Evolutionary conservation across 2,888 invertebrate species (phyloP).

Genomic region (Drosophila crucigera): DNA sequence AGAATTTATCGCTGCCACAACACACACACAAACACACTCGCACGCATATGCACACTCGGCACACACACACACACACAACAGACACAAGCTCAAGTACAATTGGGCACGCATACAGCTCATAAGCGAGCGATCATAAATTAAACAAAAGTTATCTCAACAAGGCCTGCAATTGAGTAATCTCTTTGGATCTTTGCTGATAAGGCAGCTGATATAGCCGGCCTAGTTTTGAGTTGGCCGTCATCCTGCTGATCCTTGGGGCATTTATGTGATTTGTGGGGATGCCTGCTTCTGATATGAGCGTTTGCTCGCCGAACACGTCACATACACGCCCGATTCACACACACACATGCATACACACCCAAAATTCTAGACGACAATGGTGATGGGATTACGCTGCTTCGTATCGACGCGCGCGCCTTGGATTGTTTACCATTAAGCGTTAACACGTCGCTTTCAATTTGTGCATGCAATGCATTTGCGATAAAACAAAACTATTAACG

Average conservation of each 20-base stretch:
- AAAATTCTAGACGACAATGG: constrained; percentile 74
- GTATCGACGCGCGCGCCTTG: constrained; percentile 51
- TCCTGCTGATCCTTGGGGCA: constrained; percentile 49
- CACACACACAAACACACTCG: constrained; percentile 36
- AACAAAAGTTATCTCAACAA: constrained; percentile 69
- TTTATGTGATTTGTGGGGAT: constrained; percentile 13
- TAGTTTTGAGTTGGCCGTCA: constrained; percentile 2
- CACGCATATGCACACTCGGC: constrained; percentile 12
- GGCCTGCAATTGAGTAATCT: constrained; percentile 18
- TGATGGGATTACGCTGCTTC: constrained; percentile 66
- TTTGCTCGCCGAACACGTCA: constrained; percentile 76
- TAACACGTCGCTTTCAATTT: constrained; percentile 53
- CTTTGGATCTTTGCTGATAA: background rate
- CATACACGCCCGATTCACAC: constrained; percentile 76
- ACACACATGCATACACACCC: constrained; percentile 68
- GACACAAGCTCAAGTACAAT: constrained; percentile 65
- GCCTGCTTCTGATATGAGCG: constrained; percentile 22
- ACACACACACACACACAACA: constrained; percentile 27
- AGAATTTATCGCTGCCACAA: constrained; percentile 68
- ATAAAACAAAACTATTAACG: constrained; percentile 51
- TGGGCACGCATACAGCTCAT: constrained; percentile 67
- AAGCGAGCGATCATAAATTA: constrained; percentile 70
- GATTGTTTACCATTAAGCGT: constrained; percentile 67
- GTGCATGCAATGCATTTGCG: constrained; percentile 74
- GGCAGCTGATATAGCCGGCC: constrained; percentile 8